Evolutionary conservation across 2,113 vertebrate genomes (phyloP), one percentile per base, ranked within the genome.

Genomic region (Centrocercus urophasianus): DNA sequence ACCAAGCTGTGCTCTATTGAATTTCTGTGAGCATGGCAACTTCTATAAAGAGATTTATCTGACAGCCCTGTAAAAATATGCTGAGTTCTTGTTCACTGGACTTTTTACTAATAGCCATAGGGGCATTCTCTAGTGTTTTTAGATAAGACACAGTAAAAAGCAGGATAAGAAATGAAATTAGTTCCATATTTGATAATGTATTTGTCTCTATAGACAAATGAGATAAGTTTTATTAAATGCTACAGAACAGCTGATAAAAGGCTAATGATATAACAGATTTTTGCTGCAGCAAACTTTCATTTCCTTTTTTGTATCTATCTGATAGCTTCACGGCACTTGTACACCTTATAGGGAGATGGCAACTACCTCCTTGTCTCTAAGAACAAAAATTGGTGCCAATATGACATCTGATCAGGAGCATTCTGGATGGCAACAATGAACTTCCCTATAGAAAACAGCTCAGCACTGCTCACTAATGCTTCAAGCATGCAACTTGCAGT

Each of bases 1-100:
- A 82, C 92, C 84, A 89, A 95, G 90, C 92, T 96, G 64, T 93
- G 91, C 63, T 93, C 65, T 84, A 91, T 96, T 97, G 92, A 95
- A 96, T 91, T 89, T 95, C 90, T 76, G 65, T 96, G 86, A 96
- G 67, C 93, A 79, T 66, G 86, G 80, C 93, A 97, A 95, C 82
- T 96, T 95, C 57, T 48, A 60, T 19, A 90, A 69, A 80, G 86
- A 75, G 94, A 90, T 89, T 94, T 93, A 92, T 93, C 93, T 92
- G 90, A 92, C 93, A 96, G 66, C 70, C 70, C 21, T 93, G 77
- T 56, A 85, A 96, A 91, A 96, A 90, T 96, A 93, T 82, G 86
- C 54, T 83, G 88, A 90, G 92, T 42, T 95, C 83, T 86, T 97
- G 76, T 94, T 95, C 90, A 89, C 83, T 89, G 80, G 83, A 76